These are phyloP conservation scores for Escarpia spicata DNA, from an alignment of 2,888 invertebrate species.

Conservation along the genomic window DNA sequence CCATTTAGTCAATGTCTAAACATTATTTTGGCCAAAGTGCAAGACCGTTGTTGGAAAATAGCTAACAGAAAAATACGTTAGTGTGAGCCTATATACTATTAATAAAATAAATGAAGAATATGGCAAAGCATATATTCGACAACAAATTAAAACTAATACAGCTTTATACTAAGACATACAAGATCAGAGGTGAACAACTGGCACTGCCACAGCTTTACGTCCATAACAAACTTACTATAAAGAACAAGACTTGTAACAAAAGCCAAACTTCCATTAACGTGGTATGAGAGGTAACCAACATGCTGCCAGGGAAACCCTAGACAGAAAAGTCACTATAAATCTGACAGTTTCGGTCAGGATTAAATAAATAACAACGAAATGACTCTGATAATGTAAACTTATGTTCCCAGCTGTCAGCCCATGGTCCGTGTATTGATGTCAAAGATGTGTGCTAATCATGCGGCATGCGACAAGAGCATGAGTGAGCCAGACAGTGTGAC, in stretches of 20 bases:
- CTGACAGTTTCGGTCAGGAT: background rate
- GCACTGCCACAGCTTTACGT: background rate
- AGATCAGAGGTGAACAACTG: background rate
- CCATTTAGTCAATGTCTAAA: too few relatives aligned
- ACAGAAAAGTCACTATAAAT: background rate
- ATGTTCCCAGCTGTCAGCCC: background rate
- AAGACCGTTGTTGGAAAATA: too few relatives aligned
- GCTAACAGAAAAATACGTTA: background rate
- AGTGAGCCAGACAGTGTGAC: conserved; percentile 28
- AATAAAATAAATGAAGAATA: background rate
- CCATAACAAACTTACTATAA: background rate
- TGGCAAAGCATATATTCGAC: background rate
- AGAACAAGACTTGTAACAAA: background rate
- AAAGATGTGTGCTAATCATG: background rate
- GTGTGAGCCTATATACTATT: background rate
- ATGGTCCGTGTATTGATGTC: background rate
- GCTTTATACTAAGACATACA: background rate
- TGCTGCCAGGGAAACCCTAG: background rate
- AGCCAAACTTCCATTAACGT: background rate
- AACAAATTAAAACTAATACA: background rate
- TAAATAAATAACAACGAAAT: background rate
- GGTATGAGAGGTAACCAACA: background rate
- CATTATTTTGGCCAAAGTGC: too few relatives aligned
- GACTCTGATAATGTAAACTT: background rate
- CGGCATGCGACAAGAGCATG: background rate